phyloP scores from a whole-genome alignment of 2,888 invertebrate genomes.

The Drosophila merina region DNA sequence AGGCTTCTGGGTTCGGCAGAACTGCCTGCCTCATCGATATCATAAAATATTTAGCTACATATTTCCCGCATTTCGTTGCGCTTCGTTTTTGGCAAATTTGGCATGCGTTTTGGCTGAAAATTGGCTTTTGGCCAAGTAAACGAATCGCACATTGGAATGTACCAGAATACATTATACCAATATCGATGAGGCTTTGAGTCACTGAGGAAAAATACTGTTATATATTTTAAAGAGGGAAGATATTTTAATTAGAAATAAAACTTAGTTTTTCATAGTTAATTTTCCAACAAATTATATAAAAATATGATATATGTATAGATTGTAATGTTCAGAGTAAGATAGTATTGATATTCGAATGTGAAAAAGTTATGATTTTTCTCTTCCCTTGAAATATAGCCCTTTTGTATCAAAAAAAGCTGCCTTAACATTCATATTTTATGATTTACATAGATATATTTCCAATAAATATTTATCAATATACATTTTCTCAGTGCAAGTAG shows the following conservation, averaged over 20 bases:
- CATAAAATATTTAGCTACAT: slow-evolving; percentile 72
- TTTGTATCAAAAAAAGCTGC: too few species aligned
- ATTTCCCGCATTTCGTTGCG: slow-evolving; percentile 76
- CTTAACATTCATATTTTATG: neutral
- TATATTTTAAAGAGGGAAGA: too few species aligned
- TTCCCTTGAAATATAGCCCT: too few species aligned
- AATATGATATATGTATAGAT: too few species aligned
- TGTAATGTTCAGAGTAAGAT: too few species aligned
- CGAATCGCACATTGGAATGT: slow-evolving; percentile 46
- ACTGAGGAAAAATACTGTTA: neutral
- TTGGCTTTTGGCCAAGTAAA: slow-evolving; percentile 77
- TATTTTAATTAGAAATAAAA: too few species aligned
- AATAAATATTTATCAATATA: neutral
- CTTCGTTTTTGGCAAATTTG: slow-evolving; percentile 76
- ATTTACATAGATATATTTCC: neutral
- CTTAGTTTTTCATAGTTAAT: too few species aligned
- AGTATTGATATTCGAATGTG: too few species aligned
- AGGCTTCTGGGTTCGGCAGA: neutral
- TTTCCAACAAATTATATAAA: too few species aligned
- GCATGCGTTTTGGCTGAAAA: slow-evolving; percentile 73
- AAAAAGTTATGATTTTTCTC: too few species aligned
- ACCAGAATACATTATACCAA: slow-evolving; percentile 11
- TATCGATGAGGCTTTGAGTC: neutral
- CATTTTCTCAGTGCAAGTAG: slow-evolving; percentile 7
- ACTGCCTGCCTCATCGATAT: slow-evolving; percentile 64